phyloP scores from a whole-genome alignment of 2,113 vertebrate species.

The Coreoperca whiteheadi region DNA sequence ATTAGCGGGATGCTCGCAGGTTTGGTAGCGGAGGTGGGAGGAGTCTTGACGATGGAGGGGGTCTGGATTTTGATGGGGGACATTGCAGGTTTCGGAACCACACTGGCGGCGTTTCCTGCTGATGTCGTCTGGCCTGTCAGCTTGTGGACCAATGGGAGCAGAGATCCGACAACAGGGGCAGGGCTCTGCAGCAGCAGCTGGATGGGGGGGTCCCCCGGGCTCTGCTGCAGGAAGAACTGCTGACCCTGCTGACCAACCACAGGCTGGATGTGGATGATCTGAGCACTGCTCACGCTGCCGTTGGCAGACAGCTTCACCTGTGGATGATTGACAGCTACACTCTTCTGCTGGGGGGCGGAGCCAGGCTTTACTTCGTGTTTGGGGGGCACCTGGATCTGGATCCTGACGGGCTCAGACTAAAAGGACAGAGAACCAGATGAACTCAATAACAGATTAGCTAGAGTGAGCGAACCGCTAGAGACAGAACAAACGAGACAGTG shows the following conservation, averaged over 20 bases:
- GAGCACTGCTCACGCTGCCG: slow-evolving; percentile 82
- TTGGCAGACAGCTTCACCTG: slow-evolving; percentile 79
- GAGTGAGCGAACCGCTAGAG: too few species aligned
- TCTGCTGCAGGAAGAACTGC: slow-evolving; percentile 85
- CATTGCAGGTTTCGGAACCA: slow-evolving; percentile 24
- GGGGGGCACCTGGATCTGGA: slow-evolving; percentile 88
- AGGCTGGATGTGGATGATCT: slow-evolving; percentile 88
- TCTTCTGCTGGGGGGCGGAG: slow-evolving; percentile 74
- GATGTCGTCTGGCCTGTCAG: slow-evolving; percentile 29
- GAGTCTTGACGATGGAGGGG: background rate
- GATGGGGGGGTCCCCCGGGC: slow-evolving; percentile 82
- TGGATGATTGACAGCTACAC: slow-evolving; percentile 65
- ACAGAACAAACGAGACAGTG: too few species aligned
- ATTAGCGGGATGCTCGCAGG: slow-evolving; percentile 30
- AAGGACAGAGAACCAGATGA: slow-evolving; percentile 38
- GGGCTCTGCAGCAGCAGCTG: slow-evolving; percentile 86
- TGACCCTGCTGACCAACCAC: slow-evolving; percentile 84
- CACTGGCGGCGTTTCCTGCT: background rate
- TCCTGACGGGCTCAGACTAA: slow-evolving; percentile 88
- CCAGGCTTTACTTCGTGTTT: slow-evolving; percentile 81
- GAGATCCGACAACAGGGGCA: slow-evolving; percentile 75
- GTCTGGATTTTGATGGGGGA: slow-evolving; percentile 41
- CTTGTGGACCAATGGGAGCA: slow-evolving; percentile 82
- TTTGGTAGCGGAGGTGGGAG: background rate
- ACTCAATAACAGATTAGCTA: too few species aligned